Evolutionary conservation across 2,888 invertebrate genomes (phyloP), one percentile per base, ranked within the genome.

Genomic region (Mythimna albipuncta): DNA sequence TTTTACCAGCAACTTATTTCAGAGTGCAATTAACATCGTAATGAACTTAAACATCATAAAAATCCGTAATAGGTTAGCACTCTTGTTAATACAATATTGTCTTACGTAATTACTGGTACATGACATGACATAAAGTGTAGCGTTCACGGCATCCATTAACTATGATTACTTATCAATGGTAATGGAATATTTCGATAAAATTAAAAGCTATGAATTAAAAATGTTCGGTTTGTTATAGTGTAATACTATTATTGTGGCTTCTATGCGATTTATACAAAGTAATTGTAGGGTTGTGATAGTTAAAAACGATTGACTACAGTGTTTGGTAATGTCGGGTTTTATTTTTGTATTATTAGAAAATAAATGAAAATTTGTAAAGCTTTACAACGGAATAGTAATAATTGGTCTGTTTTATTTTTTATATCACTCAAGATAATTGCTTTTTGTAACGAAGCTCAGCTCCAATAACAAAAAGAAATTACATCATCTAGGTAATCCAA

Each of bases 161-260:
- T 85, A 82, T 91, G 92, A 93, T 93, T 92, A 90, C 83, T 89
- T 90, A 92, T 93, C 90, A 90, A 81, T 74, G 82, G 83, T 91
- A 92, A 92, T 92, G 91, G 90, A 89, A 85, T 74, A 72, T 82
- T 80, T 80, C 61, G 64, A 68, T 82, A 44, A 75, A 82, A 77
- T 82, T 82, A 81, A 79, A 83, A 79, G 85, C 64, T 73, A 72
- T 62, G 55, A 68, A 58, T 81, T 59, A 70, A 77, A 79, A 76
- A 70, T 72, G n/a, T 57, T 47, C 41, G 6, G 13, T 16, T 5
- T 71, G 11, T 55, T 54, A 61, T 47, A 63, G 47, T 71, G 44
- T 65, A 61, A 47, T 16, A 57, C 41, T 21, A 44, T 41, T 47
- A n/a, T 58, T 58, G 50, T 55, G 13, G 58, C 6, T 44, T 67